Percentiles rank a stretch among this genome's conserved stretches.
phyloP scores from a whole-genome alignment of 2,113 vertebrate species.

The Empidonax alnorum region DNA sequence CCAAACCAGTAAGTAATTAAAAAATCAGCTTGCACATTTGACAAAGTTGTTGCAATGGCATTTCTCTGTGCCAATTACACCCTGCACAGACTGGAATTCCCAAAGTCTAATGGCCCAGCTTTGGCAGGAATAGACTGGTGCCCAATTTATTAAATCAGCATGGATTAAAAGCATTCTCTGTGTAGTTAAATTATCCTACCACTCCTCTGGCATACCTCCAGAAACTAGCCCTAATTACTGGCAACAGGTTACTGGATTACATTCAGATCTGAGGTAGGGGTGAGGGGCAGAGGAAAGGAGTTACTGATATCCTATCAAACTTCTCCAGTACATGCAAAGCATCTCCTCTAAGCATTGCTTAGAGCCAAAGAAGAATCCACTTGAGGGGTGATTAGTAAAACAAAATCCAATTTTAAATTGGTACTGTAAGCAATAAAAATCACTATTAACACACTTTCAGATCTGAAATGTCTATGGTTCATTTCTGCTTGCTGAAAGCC shows the following conservation, averaged over 20 bases:
- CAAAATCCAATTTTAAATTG: not conserved
- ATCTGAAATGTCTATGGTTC: not conserved
- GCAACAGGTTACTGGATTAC: not conserved
- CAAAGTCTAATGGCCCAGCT: not conserved
- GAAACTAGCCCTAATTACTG: not conserved
- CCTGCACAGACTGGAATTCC: not conserved
- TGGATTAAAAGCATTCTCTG: not conserved
- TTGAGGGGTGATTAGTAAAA: not conserved
- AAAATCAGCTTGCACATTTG: not conserved
- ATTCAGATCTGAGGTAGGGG: accelerated
- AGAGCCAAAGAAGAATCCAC: not conserved
- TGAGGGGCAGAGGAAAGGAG: not conserved
- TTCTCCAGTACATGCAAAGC: not conserved
- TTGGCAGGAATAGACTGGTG: not conserved
- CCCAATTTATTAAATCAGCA: not conserved
- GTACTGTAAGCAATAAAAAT: not conserved
- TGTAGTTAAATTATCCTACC: not conserved
- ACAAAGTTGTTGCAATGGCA: not conserved
- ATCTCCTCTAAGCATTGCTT: not conserved
- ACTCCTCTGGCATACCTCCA: not conserved
- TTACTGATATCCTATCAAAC: not conserved
- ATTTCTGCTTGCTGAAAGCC: not conserved
- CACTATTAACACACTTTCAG: not conserved
- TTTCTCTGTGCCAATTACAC: not conserved
- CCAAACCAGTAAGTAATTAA: not conserved